phyloP scores from a whole-genome alignment of 2,113 vertebrate species.

The Hemibagrus wyckioides region DNA sequence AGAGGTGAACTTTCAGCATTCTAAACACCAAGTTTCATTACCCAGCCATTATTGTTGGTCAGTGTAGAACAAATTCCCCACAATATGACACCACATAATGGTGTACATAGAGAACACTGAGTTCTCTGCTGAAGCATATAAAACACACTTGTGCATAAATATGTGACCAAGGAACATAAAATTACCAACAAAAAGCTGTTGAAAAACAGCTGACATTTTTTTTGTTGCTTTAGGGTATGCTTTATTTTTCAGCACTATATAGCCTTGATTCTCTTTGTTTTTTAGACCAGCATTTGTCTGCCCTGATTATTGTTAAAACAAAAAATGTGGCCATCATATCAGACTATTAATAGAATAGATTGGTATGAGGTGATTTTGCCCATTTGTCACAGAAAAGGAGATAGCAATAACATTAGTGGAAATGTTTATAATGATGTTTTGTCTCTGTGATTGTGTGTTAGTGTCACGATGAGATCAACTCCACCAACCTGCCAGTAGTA shows the following conservation, averaged over 20 bases:
- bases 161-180: neutral
- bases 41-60: neutral
- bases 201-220: neutral
- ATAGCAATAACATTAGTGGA: neutral
- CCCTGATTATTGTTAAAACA: too few species aligned
- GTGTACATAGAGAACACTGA: too few species aligned
- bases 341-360: neutral
- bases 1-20: neutral
- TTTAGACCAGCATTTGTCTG: neutral
- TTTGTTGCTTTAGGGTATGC: neutral
- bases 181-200: neutral
- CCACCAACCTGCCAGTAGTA: neutral
- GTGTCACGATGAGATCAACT: neutral
- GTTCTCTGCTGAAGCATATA: neutral
- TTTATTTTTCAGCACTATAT: neutral
- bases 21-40: slow-evolving; percentile 22
- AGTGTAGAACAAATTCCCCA: neutral
- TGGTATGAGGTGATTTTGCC: neutral
- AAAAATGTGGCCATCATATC: too few species aligned
- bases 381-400: neutral
- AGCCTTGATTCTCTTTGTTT: neutral
- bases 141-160: neutral
- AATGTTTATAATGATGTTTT: neutral
- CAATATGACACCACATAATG: neutral
- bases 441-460: neutral